Conservation (phyloP, 2,888 invertebrate species). For the Drosophila nigritarsus region DNA sequence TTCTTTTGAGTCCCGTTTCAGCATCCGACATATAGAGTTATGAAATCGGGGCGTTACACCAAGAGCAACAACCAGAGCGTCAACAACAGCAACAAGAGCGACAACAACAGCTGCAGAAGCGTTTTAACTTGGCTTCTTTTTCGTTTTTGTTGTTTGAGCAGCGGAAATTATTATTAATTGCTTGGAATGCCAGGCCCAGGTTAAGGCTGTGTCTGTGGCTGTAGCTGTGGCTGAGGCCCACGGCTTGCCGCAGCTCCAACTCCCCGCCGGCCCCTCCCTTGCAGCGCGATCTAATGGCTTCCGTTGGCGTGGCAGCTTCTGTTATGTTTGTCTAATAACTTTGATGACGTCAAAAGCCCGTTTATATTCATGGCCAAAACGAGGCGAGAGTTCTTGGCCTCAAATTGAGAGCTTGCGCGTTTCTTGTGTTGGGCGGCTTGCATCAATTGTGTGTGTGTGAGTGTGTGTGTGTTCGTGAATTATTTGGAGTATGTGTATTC, state of each 20-base stretch:
- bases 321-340: slow-evolving; percentile 55
- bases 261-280: neutral
- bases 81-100: slow-evolving; percentile 6
- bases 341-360: slow-evolving; percentile 71
- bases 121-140: slow-evolving; percentile 48
- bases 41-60: slow-evolving; percentile 29
- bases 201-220: slow-evolving; percentile 4
- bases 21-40: slow-evolving; percentile 57
- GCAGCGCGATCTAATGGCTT: slow-evolving; percentile 63
- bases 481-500: slow-evolving; percentile 53
- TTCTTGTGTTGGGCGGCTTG: slow-evolving; percentile 23
- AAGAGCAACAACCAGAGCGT: neutral
- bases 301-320: slow-evolving; percentile 71
- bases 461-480: too few relatives aligned
- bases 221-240: neutral
- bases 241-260: slow-evolving; percentile 16
- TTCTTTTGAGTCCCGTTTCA: slow-evolving; percentile 18
- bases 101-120: slow-evolving; percentile 38
- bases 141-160: slow-evolving; percentile 46
- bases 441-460: slow-evolving; percentile 16
- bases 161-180: slow-evolving; percentile 83
- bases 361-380: slow-evolving; percentile 71
- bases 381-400: slow-evolving; percentile 68
- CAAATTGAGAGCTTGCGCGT: slow-evolving; percentile 38
- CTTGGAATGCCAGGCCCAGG: slow-evolving; percentile 66